Base-by-base conservation (phyloP, 2,797 vertebrate genomes). In the Silurus aristotelis region DNA sequence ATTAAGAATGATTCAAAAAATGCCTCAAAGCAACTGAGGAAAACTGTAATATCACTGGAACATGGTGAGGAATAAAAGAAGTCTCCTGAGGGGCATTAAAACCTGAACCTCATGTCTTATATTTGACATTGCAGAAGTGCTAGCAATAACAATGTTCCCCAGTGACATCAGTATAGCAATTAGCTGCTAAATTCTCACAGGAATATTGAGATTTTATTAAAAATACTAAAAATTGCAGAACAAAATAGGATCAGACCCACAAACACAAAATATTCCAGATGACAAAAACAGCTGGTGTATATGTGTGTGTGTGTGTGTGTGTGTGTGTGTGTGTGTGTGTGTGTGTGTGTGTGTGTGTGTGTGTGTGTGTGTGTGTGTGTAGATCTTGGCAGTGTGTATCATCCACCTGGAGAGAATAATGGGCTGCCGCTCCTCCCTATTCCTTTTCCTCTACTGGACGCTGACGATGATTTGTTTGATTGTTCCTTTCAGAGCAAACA, bases 371-470 rank as follows among this genome's bases (percentile, higher is more conserved):
- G n/a, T 84, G 22, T 82, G 15, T 66, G 56, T 17, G 9, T 56
- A 97, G 96, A 88, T 92, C 27, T 93, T 96, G 9, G 93, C 94
- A 0, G 63, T 95, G 43, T 93, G 93, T 82, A 87, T 97, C 68
- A 94, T 93, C 55, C 96, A 97, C 5, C 27, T 66, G 0, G 96
- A 97, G 89, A 94, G 97, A 88, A 91, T 90, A 87, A 95, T 90
- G 85, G 97, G 96, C 1, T 84, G 91, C 46, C 95, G 92, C 61
- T 95, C 97, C 0, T 97, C 97, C 0, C 87, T 95, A 8, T 56
- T 96, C 83, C 92, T 97, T 9, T 91, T 97, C 79, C 87, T 96
- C 67, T 97, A 95, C 90, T 97, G 97, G 97, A 89, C 93, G 9
- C 92, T 97, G 64, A 92, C 94, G 3, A 91, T 93, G 31, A 1